Evolutionary conservation across 1,140 invertebrate species (phyloP).

Genomic region (Trichonephila clavipes): DNA sequence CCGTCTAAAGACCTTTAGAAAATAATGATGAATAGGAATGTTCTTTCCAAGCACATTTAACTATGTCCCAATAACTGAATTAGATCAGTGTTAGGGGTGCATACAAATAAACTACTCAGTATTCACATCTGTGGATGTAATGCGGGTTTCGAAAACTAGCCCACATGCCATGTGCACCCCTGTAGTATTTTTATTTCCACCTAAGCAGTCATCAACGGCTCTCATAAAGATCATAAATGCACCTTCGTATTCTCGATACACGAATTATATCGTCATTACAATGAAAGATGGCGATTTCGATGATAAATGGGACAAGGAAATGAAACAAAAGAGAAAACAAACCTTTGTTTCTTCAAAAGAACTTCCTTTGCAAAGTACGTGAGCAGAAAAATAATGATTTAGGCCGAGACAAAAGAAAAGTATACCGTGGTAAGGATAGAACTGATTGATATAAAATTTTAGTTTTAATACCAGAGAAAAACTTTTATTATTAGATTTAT

Average conservation of each 20-base stretch:
- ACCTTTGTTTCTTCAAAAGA: neutral
- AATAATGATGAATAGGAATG: neutral
- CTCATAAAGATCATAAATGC: conserved; percentile 16
- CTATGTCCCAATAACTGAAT: conserved; percentile 45
- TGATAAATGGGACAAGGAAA: neutral
- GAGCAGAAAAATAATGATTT: neutral
- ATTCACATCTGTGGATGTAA: neutral
- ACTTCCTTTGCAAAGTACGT: neutral
- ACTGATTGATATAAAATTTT: neutral
- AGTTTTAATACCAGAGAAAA: neutral
- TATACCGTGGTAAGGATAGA: neutral
- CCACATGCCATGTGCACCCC: neutral
- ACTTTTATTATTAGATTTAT: too few relatives aligned
- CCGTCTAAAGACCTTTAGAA: neutral
- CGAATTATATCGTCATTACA: conserved; percentile 34
- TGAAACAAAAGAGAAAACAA: neutral
- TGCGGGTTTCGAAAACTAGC: neutral
- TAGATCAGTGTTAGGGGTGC: neutral
- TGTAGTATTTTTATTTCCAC: conserved; percentile 2
- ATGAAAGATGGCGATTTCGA: conserved; percentile 9
- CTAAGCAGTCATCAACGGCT: neutral
- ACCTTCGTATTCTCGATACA: neutral
- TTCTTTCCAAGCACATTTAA: conserved; percentile 43
- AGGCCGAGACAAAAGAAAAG: neutral
- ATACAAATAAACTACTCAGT: conserved; percentile 15